Conservation (phyloP, 2,888 invertebrate genomes). For the Diaphora mendica region DNA sequence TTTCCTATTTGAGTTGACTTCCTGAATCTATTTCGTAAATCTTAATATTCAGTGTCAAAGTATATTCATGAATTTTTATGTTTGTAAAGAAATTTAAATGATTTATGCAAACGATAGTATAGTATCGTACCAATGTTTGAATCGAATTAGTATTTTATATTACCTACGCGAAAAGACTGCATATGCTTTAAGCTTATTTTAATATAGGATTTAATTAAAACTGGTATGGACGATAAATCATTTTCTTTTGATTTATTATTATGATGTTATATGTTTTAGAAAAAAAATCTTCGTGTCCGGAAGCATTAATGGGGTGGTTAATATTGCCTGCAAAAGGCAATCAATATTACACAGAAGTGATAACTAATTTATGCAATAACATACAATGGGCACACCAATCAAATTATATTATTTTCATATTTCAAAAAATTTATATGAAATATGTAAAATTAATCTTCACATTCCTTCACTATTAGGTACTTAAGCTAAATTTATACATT, state of each 20-base stretch:
- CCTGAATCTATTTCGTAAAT: neutral
- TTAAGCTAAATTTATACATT: neutral
- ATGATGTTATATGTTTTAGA: too few species aligned
- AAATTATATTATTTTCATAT: neutral
- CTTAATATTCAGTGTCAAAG: neutral
- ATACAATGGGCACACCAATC: neutral
- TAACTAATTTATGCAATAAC: too few species aligned
- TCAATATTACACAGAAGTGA: too few species aligned
- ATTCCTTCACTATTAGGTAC: neutral
- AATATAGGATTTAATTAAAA: neutral
- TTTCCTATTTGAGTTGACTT: neutral
- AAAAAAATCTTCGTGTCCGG: too few species aligned
- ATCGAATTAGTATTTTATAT: too few species aligned
- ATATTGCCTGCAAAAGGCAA: neutral
- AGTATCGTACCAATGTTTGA: too few species aligned
- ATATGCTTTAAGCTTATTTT: neutral
- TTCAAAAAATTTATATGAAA: neutral
- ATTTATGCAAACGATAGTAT: neutral
- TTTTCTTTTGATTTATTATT: too few species aligned
- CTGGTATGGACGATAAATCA: neutral
- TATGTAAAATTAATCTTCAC: neutral
- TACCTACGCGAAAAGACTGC: neutral
- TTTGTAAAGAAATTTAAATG: neutral
- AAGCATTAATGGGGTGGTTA: neutral
- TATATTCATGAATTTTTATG: neutral